Base-by-base conservation (phyloP, 2,888 invertebrate species). In the Patella pellucida region DNA sequence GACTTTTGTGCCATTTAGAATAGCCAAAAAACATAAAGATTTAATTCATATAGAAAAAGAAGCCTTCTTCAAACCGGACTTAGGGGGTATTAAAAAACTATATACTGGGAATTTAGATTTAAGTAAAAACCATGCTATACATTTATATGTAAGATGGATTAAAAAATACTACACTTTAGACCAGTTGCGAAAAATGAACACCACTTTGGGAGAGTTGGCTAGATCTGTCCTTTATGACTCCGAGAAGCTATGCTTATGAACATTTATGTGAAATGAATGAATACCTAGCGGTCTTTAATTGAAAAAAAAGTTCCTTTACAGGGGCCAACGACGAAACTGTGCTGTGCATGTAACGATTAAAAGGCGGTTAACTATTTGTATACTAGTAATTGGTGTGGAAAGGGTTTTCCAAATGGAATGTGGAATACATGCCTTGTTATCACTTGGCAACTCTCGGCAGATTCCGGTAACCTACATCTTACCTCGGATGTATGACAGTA, bases 51-150 rank as follows among this genome's bases (percentile, higher is more conserved):
- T 84, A 15, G 85, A 81, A 41, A 82, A 83, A 12, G 74, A 80
- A 15, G 70, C 76, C 2, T 80, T 86, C 76, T 77, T 84, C 11
- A 80, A 74, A 9, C 85, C 84, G 4, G 80, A 84, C 70, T 78
- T 77, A 50, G 74, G 73, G 5, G 76, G 80, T 12, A 52, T 83
- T 0, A 67, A 79, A 9, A 71, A 78, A 50, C 31, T 85, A 2
- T 86, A 84, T 76, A 52, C 77, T 1, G 79, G 77, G 2, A 78
- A 78, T 27, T 78, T 81, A 31, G 71, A 83, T 78, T 85, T 84
- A 84, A 71, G 72, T 41, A 67, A 82, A 14, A 84, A 85, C 75
- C 85, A 86, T 74, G 87, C 87, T 11, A 82, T 89, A 11, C 89
- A 89, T 69, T 72, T 86, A 68, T 87, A 77, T 67, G 71, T 70